A percentile compares a stretch with the other conserved stretches of the same genome.
Conservation (phyloP, 2,113 vertebrate genomes). For the Bostrychus sinensis region DNA sequence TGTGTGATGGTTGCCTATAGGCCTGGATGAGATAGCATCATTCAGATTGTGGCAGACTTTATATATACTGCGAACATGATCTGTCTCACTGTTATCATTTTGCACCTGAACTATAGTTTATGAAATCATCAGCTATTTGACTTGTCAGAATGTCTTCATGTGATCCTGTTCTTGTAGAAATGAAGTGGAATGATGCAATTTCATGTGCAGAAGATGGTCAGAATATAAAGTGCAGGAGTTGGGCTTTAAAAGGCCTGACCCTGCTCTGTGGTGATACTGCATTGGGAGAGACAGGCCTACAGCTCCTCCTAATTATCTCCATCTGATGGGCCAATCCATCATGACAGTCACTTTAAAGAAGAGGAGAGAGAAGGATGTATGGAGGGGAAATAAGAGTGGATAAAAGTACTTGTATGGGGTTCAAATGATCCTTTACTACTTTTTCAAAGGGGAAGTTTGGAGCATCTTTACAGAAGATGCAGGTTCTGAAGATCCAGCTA, state of each 20-base stretch:
- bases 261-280: conserved; percentile 62
- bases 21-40: conserved; percentile 6
- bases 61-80: not conserved
- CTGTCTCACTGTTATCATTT: not conserved
- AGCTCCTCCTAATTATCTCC: conserved; percentile 79
- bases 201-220: conserved; percentile 7
- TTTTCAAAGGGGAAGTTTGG: too few species aligned
- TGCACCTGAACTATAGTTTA: not conserved
- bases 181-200: conserved; percentile 43
- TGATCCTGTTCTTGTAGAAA: conserved; percentile 14
- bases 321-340: conserved; percentile 80
- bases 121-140: conserved; percentile 9
- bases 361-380: conserved; percentile 14
- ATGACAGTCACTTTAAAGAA: conserved; percentile 47
- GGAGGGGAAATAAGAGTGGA: conserved; percentile 19
- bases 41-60: conserved; percentile 9
- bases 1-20: conserved; percentile 8
- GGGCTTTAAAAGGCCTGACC: conserved; percentile 66
- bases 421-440: too few species aligned
- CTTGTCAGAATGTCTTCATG: conserved; percentile 25
- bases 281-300: conserved; percentile 69
- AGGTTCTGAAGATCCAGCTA: too few species aligned
- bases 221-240: conserved; percentile 54
- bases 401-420: conserved; percentile 30
- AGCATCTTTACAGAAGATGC: too few species aligned